Conservation (phyloP, 2,888 invertebrate genomes). For the Clitarchus hookeri region DNA sequence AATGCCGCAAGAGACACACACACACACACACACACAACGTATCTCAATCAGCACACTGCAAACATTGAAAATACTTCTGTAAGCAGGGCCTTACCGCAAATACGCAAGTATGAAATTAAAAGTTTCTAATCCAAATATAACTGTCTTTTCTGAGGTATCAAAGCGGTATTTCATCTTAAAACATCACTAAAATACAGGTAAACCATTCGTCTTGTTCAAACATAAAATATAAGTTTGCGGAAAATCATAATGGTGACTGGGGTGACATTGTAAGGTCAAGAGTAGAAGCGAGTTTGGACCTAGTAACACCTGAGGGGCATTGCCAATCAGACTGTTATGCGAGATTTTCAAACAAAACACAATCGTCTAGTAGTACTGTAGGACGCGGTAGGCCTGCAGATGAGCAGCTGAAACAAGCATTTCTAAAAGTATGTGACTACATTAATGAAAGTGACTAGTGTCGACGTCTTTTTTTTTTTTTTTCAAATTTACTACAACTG, state of each 20-base stretch:
- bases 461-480: background rate
- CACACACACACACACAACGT: background rate
- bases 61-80: background rate
- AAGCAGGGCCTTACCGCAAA: background rate
- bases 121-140: background rate
- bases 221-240: constrained; percentile 4
- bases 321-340: background rate
- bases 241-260: background rate
- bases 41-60: background rate
- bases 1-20: background rate
- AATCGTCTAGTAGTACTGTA: background rate
- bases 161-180: background rate
- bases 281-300: background rate
- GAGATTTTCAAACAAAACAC: constrained; percentile 19
- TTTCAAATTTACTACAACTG: constrained; percentile 15
- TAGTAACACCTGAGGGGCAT: background rate
- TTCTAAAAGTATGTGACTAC: background rate
- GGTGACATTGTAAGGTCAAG: background rate
- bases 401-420: background rate
- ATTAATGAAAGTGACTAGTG: background rate
- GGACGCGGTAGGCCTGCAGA: background rate
- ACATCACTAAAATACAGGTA: background rate
- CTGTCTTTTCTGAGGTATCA: background rate
- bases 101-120: background rate
- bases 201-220: background rate